Conservation (phyloP, 2,888 invertebrate species). For the Lycocerus yunnanus region DNA sequence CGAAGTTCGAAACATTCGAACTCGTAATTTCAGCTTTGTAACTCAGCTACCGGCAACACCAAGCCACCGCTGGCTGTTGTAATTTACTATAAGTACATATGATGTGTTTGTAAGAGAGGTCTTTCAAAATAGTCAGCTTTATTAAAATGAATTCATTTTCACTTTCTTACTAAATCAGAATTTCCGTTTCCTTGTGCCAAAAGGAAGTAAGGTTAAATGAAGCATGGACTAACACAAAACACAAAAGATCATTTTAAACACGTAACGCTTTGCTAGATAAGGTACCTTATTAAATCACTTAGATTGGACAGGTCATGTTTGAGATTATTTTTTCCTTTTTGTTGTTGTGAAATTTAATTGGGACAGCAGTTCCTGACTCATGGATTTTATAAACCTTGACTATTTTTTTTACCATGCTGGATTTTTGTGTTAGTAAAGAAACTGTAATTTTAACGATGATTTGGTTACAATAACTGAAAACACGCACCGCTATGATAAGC, state of each 20-base stretch:
- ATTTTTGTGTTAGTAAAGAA: background rate
- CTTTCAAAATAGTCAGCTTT: background rate
- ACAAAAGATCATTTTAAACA: conserved; percentile 15
- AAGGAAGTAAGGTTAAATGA: conserved; percentile 27
- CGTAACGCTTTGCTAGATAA: conserved; percentile 8
- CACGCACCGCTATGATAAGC: background rate
- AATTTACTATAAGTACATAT: no score
- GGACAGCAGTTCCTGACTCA: background rate
- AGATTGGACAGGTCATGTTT: conserved; percentile 4
- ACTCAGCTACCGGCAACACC: no score
- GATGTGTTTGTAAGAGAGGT: no score
- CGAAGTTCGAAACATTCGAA: no score
- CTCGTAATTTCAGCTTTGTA: no score
- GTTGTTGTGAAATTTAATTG: background rate
- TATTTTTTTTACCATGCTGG: no score
- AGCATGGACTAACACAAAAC: conserved; percentile 22
- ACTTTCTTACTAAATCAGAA: conserved; percentile 12
- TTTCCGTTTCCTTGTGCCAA: conserved; percentile 16
- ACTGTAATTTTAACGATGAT: background rate
- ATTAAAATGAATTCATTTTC: background rate
- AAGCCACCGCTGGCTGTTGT: no score
- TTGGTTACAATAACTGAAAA: background rate
- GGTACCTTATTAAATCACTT: conserved; percentile 7
- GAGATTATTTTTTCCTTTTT: background rate
- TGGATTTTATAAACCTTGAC: background rate